A percentile compares a stretch with the other conserved stretches of the same genome.
These are phyloP conservation scores for Anabacerthia variegaticeps DNA, from an alignment of 2,797 vertebrate genomes.

Conservation along the genomic window DNA sequence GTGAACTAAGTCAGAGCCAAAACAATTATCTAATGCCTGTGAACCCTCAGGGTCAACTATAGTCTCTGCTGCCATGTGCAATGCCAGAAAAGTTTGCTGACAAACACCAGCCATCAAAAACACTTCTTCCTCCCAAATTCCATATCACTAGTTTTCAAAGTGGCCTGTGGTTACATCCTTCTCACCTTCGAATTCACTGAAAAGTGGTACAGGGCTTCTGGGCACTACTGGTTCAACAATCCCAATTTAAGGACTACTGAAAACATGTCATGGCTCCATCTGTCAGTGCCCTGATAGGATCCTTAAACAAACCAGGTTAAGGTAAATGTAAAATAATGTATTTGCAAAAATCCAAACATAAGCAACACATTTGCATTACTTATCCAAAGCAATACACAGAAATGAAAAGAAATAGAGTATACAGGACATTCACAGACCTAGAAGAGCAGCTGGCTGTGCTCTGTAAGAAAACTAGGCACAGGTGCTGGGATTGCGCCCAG, in stretches of 20 bases:
- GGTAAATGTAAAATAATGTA: background rate
- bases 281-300: background rate
- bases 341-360: conserved; percentile 23
- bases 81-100: conserved; percentile 22
- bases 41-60: conserved; percentile 1
- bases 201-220: background rate
- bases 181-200: background rate
- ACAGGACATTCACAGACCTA: background rate
- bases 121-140: conserved; percentile 1
- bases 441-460: conserved; percentile 43
- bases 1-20: conserved; percentile 32
- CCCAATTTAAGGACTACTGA: background rate
- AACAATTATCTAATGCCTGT: conserved; percentile 30
- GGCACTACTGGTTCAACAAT: background rate
- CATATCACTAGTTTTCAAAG: background rate
- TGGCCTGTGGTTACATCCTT: background rate
- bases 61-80: background rate
- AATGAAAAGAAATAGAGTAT: background rate
- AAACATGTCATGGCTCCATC: background rate
- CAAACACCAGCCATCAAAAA: conserved; percentile 27
- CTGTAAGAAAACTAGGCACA: conserved; percentile 61
- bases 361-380: background rate
- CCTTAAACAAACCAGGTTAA: background rate
- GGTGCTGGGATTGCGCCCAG: conserved; percentile 64
- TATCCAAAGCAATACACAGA: background rate